These are phyloP conservation scores for Parthenolecanium corni DNA, from an alignment of 2,888 invertebrate genomes.

Conservation along the genomic window DNA sequence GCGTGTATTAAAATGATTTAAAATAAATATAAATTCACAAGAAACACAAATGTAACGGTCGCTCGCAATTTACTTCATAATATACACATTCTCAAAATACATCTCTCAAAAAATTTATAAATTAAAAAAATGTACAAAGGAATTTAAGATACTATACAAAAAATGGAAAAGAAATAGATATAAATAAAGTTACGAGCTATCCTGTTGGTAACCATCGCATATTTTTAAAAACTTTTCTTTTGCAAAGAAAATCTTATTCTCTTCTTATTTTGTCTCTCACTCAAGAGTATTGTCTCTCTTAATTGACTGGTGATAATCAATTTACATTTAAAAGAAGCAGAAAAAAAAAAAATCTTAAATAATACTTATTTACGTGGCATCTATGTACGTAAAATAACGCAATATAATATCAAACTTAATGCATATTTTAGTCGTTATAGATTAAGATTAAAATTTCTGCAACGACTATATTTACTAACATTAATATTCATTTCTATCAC, in stretches of 20 bases:
- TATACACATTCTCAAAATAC: neutral
- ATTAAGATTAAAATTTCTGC: constrained; percentile 10
- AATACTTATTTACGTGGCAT: neutral
- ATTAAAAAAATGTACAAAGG: constrained; percentile 1
- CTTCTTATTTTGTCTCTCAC: neutral
- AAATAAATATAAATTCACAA: no score
- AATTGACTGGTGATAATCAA: neutral
- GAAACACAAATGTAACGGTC: no score
- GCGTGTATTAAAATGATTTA: no score
- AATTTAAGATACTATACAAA: constrained; percentile 6
- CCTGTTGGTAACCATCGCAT: constrained; percentile 25
- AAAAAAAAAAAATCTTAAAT: neutral
- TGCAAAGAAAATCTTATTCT: neutral
- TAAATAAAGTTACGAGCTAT: constrained; percentile 2
- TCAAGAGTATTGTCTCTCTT: neutral
- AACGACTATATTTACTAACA: constrained; percentile 14
- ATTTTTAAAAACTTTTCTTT: neutral
- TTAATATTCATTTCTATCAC: constrained; percentile 21
- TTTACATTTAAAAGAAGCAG: neutral
- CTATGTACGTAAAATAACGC: neutral
- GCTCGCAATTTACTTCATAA: no score
- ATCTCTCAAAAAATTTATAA: neutral
- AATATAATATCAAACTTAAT: neutral
- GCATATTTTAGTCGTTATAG: constrained; percentile 8
- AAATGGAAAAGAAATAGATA: neutral